Percentiles rank a stretch among this genome's conserved stretches.
Conservation (phyloP, 2,113 vertebrate genomes). For the Bufo bufo region DNA sequence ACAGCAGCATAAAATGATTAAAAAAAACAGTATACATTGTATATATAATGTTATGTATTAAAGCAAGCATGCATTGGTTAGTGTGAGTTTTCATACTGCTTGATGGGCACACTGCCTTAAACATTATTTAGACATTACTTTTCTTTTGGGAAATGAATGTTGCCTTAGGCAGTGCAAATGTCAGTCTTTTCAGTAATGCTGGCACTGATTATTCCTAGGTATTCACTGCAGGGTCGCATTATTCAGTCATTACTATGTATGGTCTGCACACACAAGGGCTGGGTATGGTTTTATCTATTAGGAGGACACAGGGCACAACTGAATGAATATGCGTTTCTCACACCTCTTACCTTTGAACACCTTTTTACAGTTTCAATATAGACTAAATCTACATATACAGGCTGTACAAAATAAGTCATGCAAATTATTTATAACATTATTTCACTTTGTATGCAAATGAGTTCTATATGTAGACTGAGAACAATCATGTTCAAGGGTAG, state of each 20-base stretch:
- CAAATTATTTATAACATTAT: background rate
- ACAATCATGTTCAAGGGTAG: background rate
- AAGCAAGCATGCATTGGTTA: background rate
- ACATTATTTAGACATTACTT: background rate
- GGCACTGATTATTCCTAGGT: background rate
- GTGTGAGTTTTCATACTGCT: background rate
- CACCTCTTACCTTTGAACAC: background rate
- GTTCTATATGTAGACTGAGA: background rate
- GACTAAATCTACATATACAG: too few species aligned
- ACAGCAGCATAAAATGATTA: too few species aligned
- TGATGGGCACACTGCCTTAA: background rate
- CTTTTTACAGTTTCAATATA: background rate
- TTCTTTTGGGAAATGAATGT: background rate
- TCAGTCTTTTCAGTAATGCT: background rate
- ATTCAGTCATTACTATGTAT: background rate
- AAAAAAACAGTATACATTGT: too few species aligned
- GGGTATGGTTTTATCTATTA: background rate
- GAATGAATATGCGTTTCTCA: background rate
- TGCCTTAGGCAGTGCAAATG: background rate
- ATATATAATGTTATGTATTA: background rate
- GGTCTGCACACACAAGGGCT: background rate
- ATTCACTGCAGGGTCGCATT: background rate
- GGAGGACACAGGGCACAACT: background rate
- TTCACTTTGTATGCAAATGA: background rate
- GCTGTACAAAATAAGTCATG: too few species aligned